A percentile compares a stretch with the other conserved stretches of the same genome.
Evolutionary conservation across 2,797 vertebrate species (phyloP).

Genomic region (Protonibea diacanthus): DNA sequence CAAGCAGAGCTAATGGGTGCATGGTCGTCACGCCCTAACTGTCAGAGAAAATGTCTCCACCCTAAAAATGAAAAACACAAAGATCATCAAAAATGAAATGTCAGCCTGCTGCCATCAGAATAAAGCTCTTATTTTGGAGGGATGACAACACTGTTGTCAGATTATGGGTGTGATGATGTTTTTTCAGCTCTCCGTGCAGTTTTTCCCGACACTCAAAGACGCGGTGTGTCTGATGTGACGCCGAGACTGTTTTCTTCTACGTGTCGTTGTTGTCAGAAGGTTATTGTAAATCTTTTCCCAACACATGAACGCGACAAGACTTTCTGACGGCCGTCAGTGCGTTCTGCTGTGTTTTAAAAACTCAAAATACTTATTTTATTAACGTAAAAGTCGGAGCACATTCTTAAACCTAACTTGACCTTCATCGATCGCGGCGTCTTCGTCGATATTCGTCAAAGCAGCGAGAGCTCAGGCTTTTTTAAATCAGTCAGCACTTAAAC

Average conservation of each 20-base stretch:
- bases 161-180: conserved; percentile 40
- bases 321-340: neutral
- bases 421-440: conserved; percentile 19
- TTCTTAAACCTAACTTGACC: conserved; percentile 10
- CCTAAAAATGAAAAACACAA: conserved; percentile 50
- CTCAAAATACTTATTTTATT: neutral
- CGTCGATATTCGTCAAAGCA: conserved; percentile 1
- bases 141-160: conserved; percentile 44
- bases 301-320: neutral
- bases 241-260: neutral
- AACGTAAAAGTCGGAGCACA: neutral
- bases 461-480: neutral
- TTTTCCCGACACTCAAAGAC: neutral
- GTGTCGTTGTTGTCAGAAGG: neutral
- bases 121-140: conserved; percentile 49
- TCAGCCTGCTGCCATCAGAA: conserved; percentile 48
- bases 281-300: neutral
- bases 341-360: neutral
- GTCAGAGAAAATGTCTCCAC: conserved; percentile 63
- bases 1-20: conserved; percentile 59
- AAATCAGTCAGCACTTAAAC: conserved; percentile 20
- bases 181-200: conserved; percentile 5
- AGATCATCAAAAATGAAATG: conserved; percentile 53
- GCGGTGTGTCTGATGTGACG: conserved; percentile 9
- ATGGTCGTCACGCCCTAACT: conserved; percentile 62